Evolutionary conservation across 2,113 vertebrate species (phyloP), one percentile per base, ranked within the genome.

Genomic region (Sapajus apella): DNA sequence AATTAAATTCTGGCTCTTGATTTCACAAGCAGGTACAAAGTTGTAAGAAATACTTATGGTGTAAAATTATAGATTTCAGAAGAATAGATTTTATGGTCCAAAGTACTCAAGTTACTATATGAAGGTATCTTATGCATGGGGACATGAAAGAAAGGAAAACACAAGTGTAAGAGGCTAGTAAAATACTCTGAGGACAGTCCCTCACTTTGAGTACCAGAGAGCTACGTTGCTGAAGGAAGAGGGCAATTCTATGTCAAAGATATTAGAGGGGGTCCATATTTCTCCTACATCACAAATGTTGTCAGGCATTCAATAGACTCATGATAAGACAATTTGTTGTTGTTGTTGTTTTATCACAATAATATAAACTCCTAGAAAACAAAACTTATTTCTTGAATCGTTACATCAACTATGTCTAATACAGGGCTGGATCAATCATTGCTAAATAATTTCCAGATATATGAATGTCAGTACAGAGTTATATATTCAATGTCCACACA

Each of bases 91-190:
- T 58, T 6, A 58, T 35, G 8, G 5, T 10, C 7, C 43, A 17
- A 81, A 58, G 1, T 25, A 32, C 11, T 11, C 66, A 13, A n/a
- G 0, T 0, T 23, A 45, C 5, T n/a, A 6, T 8, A 13, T 14
- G 27, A 64, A 64, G 12, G 12, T 64, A 32, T 61, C 61, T 64
- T 32, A 13, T 10, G 4, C 1, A 43, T 37, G 32, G 66, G 18
- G 50, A n/a, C 30, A 73, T 35, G 30, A 35, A 52, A 86, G 40
- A 23, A 35, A 61, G 17, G 12, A 6, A 6, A 55, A 6, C 17
- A n/a, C 21, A 76, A 37, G 3, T 9, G 2, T 5, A 66, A 52
- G 18, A 27, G 27, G 6, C 1, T 8, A 45, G 16, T 66, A 9
- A 40, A 55, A 66, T 55, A 45, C 4, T 61, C 21, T 52, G 11